Conservation (phyloP, 2,888 invertebrate genomes). For the Branchellion lobata region DNA sequence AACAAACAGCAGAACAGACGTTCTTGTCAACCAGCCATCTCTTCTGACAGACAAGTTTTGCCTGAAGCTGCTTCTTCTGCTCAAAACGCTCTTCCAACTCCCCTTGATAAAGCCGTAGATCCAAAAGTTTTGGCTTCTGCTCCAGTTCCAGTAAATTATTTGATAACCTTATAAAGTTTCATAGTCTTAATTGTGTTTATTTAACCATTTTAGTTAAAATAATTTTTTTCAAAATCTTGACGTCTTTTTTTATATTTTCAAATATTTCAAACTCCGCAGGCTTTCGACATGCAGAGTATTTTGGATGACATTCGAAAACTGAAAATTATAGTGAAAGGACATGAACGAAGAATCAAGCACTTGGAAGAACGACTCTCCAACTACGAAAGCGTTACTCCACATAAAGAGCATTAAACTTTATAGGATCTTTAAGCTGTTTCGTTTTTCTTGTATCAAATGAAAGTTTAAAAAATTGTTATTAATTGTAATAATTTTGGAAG, state of each 20-base stretch:
- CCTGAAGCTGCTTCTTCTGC: too few species aligned
- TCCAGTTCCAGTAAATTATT: slow-evolving; percentile 27
- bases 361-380: slow-evolving; percentile 60
- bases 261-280: slow-evolving; percentile 55
- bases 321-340: slow-evolving; percentile 63
- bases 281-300: slow-evolving; percentile 59
- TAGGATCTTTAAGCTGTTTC: too few species aligned
- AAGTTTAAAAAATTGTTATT: too few species aligned
- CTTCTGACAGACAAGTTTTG: slow-evolving; percentile 12
- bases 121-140: slow-evolving; percentile 22
- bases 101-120: slow-evolving; percentile 37
- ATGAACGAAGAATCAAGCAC: slow-evolving; percentile 61
- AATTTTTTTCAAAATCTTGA: background rate
- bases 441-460: too few species aligned
- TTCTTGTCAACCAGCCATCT: slow-evolving; percentile 57
- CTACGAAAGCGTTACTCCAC: slow-evolving; percentile 55
- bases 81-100: slow-evolving; percentile 45
- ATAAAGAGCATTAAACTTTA: too few species aligned
- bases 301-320: slow-evolving; percentile 62
- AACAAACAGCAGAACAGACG: slow-evolving; percentile 52
- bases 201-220: background rate
- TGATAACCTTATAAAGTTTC: background rate
- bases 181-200: background rate
- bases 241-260: too few species aligned
- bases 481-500: too few species aligned